phyloP scores from a whole-genome alignment of 1,140 invertebrate genomes.

The Catajapyx aquilonaris region DNA sequence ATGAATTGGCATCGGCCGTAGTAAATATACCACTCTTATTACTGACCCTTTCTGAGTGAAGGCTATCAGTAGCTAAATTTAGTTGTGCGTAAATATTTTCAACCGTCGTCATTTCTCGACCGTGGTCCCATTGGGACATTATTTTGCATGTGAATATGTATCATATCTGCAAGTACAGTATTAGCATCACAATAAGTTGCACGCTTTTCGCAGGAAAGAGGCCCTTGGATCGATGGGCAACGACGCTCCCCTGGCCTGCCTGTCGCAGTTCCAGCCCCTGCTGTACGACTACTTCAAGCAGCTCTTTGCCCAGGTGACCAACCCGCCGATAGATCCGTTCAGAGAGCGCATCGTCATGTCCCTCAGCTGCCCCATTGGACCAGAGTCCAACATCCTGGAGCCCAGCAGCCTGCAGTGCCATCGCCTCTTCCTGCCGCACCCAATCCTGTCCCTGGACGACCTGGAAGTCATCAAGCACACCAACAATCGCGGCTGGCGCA shows the following conservation, averaged over 20 bases:
- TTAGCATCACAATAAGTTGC: too few relatives aligned
- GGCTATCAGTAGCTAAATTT: too few relatives aligned
- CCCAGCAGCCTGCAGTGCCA: slow-evolving; percentile 76
- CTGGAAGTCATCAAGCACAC: slow-evolving; percentile 69
- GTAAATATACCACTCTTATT: too few relatives aligned
- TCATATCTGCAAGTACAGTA: too few relatives aligned
- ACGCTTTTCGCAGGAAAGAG: slow-evolving; percentile 56
- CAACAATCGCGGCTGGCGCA: slow-evolving; percentile 69
- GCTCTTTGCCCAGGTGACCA: slow-evolving; percentile 98
- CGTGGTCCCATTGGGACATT: too few relatives aligned
- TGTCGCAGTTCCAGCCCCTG: slow-evolving; percentile 84
- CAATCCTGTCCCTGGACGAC: slow-evolving; percentile 80
- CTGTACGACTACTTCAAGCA: slow-evolving; percentile 98
- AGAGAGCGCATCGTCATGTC: slow-evolving; percentile 98
- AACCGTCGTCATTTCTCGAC: too few relatives aligned
- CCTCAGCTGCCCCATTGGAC: slow-evolving; percentile 70
- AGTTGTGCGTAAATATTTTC: too few relatives aligned
- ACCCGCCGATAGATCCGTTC: slow-evolving; percentile 99
- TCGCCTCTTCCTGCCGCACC: slow-evolving; percentile 80
- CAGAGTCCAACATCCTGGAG: slow-evolving; percentile 84
- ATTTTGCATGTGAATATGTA: too few relatives aligned
- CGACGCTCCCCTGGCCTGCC: slow-evolving; percentile 87
- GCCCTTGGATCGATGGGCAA: slow-evolving; percentile 98
- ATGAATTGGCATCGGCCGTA: too few relatives aligned
- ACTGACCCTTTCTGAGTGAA: too few relatives aligned